Percentiles rank a stretch among this genome's conserved stretches.
Conservation (phyloP, 2,113 vertebrate species). For the Thamnaconus septentrionalis region DNA sequence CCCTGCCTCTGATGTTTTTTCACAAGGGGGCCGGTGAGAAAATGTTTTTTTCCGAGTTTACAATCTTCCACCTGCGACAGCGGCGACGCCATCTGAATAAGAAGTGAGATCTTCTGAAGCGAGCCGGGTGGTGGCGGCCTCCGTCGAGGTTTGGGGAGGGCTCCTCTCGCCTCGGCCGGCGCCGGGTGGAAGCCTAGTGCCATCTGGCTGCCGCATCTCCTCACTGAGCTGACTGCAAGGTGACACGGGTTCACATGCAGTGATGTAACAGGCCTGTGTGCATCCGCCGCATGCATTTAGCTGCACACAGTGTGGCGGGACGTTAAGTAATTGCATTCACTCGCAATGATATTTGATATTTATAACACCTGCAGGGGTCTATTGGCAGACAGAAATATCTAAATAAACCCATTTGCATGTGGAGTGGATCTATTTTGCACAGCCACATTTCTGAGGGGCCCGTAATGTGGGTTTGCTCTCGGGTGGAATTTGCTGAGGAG, state of each 20-base stretch:
- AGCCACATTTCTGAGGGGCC: no score
- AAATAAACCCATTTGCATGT: no score
- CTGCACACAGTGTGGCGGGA: background rate
- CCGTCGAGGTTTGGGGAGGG: no score
- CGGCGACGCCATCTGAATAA: conserved; percentile 7
- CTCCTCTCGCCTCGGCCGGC: conserved; percentile 1
- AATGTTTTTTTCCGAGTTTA: conserved; percentile 9
- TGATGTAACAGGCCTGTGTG: conserved; percentile 37
- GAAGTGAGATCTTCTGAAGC: conserved; percentile 21
- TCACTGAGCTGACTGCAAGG: background rate
- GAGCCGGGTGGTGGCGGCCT: background rate
- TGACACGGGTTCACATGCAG: conserved; percentile 6
- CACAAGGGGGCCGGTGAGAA: conserved; percentile 1
- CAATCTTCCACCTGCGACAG: conserved; percentile 22
- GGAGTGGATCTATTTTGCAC: no score
- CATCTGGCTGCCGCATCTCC: conserved; percentile 36
- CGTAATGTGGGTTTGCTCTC: no score
- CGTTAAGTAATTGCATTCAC: no score
- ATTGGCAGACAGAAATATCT: no score
- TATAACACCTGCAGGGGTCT: no score
- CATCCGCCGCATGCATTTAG: conserved; percentile 1
- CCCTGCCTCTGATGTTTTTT: background rate
- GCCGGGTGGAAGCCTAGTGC: conserved; percentile 34
- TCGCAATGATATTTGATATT: no score
- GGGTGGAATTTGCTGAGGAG: no score